Conservation (phyloP, 2,797 vertebrate species). For the Sternarchorhynchus goeldii region DNA sequence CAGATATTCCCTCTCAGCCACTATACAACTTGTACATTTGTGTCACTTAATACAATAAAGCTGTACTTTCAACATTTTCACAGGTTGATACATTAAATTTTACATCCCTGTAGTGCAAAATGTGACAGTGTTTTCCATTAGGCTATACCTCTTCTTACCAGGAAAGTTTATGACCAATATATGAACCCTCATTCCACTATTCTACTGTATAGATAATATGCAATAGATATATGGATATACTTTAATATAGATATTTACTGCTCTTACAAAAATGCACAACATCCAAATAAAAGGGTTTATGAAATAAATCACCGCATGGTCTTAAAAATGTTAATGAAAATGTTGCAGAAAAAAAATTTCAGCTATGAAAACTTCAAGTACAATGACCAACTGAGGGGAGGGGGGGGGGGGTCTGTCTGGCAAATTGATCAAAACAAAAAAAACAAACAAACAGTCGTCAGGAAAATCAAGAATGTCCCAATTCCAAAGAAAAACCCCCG, state of each 20-base stretch:
- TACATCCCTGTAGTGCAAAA: slow-evolving; percentile 63
- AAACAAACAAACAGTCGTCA: no score
- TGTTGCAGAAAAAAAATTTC: slow-evolving; percentile 77
- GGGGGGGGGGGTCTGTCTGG: slow-evolving; percentile 76
- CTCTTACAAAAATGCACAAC: slow-evolving; percentile 58
- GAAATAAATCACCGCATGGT: slow-evolving; percentile 49
- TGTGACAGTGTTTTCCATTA: slow-evolving; percentile 61
- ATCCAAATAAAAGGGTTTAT: slow-evolving; percentile 47
- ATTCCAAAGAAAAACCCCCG: slow-evolving; percentile 62
- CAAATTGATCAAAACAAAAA: slow-evolving; percentile 79
- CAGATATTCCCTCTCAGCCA: slow-evolving; percentile 44
- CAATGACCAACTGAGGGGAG: slow-evolving; percentile 83
- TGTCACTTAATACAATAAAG: slow-evolving; percentile 53
- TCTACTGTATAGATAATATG: slow-evolving; percentile 60
- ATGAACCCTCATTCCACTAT: slow-evolving; percentile 53
- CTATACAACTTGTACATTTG: slow-evolving; percentile 39
- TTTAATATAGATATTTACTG: slow-evolving; percentile 69
- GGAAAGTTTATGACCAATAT: slow-evolving; percentile 68
- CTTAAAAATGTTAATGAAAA: slow-evolving; percentile 65
- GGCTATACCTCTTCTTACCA: slow-evolving; percentile 66
- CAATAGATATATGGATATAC: slow-evolving; percentile 65
- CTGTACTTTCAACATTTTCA: slow-evolving; percentile 53
- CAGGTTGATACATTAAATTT: slow-evolving; percentile 53
- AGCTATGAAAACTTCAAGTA: slow-evolving; percentile 95
- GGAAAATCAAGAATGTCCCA: slow-evolving; percentile 59